Percentiles rank a stretch among this genome's conserved stretches.
Conservation (phyloP, 2,113 vertebrate genomes). For the Ginglymostoma cirratum region DNA sequence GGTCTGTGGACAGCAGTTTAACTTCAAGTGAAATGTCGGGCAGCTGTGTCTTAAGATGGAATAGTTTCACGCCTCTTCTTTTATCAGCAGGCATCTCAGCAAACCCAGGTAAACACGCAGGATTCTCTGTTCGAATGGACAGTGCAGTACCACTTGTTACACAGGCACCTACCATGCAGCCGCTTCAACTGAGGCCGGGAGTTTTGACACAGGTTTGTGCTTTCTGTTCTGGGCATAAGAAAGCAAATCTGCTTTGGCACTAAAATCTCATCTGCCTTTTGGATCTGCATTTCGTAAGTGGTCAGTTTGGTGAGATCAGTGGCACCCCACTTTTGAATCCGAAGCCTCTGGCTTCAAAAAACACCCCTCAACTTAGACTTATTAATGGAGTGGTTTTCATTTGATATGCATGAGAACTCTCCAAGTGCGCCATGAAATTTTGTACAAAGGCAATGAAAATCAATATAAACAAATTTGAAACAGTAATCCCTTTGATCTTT, state of each 20-base stretch:
- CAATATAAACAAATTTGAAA: too few relatives aligned
- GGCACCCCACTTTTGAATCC: background rate
- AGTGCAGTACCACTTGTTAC: conserved; percentile 81
- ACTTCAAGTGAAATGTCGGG: background rate
- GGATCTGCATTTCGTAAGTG: background rate
- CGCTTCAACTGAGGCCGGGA: conserved; percentile 84
- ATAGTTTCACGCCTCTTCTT: background rate
- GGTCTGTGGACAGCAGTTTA: background rate
- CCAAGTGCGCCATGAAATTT: too few relatives aligned
- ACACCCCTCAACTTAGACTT: background rate
- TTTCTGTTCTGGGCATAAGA: background rate
- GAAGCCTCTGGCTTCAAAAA: background rate
- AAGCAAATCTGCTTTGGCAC: background rate
- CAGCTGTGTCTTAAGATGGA: background rate
- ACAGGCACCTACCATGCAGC: conserved; percentile 82
- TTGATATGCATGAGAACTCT: too few relatives aligned
- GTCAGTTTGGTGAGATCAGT: background rate
- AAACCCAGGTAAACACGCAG: conserved; percentile 73
- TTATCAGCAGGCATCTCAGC: conserved; percentile 71
- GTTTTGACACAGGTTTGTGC: conserved; percentile 81
- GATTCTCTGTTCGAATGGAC: conserved; percentile 85
- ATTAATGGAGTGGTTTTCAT: too few relatives aligned
- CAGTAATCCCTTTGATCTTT: too few relatives aligned
- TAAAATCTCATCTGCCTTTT: background rate
- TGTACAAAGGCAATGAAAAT: too few relatives aligned